Conservation (phyloP, 1,140 invertebrate species). For the Pseudoatta argentina region DNA sequence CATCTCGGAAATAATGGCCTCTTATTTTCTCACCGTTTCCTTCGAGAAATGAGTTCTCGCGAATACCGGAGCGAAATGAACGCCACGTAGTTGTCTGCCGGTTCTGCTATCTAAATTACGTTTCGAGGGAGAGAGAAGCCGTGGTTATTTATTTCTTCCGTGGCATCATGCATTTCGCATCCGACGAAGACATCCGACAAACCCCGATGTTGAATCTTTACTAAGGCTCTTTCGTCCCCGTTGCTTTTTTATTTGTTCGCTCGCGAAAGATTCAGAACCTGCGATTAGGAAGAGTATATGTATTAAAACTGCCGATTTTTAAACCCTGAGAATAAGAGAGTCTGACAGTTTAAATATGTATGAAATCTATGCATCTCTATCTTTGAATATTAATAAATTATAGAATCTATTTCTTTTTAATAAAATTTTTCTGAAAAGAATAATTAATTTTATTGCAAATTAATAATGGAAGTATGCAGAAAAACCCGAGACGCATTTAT, state of each 20-base stretch:
- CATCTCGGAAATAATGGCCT: conserved; percentile 63
- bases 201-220: conserved; percentile 53
- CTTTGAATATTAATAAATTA: not conserved
- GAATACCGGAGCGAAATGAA: conserved; percentile 76
- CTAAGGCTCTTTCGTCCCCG: conserved; percentile 47
- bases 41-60: conserved; percentile 76
- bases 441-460: not conserved
- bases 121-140: conserved; percentile 69
- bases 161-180: conserved; percentile 82
- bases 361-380: not conserved
- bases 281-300: conserved; percentile 23
- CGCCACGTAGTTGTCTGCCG: conserved; percentile 61
- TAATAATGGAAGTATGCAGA: not conserved
- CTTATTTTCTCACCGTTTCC: conserved; percentile 66
- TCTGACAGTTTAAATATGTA: not conserved
- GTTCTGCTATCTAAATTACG: conserved; percentile 81
- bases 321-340: not conserved
- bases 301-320: conserved; percentile 26
- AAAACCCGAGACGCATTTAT: not conserved
- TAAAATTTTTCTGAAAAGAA: no score
- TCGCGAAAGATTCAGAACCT: conserved; percentile 25
- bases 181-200: conserved; percentile 76
- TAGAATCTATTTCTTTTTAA: not conserved
- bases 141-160: conserved; percentile 82
- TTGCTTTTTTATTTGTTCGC: conserved; percentile 52